These are phyloP conservation scores for Melangyna quadrimaculata DNA, from an alignment of 2,888 invertebrate species.

Conservation along the genomic window DNA sequence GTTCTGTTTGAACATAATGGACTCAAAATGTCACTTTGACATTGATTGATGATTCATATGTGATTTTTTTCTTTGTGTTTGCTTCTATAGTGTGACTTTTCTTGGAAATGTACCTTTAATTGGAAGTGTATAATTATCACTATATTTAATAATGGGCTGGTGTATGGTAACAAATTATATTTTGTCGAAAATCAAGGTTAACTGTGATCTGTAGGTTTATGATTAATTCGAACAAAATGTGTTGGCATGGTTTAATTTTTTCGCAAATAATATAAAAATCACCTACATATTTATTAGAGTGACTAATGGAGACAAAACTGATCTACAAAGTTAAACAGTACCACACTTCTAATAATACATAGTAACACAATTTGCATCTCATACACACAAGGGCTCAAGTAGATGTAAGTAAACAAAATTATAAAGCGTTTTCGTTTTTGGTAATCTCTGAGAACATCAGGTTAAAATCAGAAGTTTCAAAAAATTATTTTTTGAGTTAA, in stretches of 20 bases:
- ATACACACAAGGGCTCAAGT: too few relatives aligned
- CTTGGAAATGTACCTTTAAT: not conserved
- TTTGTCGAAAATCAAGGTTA: not conserved
- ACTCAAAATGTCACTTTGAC: not conserved
- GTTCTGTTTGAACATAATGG: not conserved
- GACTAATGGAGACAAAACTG: not conserved
- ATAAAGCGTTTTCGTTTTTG: too few relatives aligned
- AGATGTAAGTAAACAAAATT: too few relatives aligned
- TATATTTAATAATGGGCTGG: not conserved
- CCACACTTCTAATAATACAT: too few relatives aligned
- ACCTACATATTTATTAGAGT: not conserved
- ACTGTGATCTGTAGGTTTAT: not conserved
- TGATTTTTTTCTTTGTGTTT: not conserved
- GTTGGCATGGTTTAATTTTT: not conserved
- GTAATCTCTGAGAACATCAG: too few relatives aligned
- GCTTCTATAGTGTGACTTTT: not conserved
- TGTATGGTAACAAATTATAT: not conserved
- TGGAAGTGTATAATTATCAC: not conserved
- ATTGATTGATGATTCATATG: not conserved
- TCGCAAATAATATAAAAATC: not conserved
- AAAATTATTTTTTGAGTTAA: too few relatives aligned
- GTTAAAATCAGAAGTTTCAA: too few relatives aligned
- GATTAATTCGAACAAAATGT: not conserved
- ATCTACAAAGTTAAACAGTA: too few relatives aligned
- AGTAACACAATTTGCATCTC: too few relatives aligned